These are phyloP conservation scores for Eciton burchellii DNA, from an alignment of 1,140 invertebrate genomes.

Conservation along the genomic window DNA sequence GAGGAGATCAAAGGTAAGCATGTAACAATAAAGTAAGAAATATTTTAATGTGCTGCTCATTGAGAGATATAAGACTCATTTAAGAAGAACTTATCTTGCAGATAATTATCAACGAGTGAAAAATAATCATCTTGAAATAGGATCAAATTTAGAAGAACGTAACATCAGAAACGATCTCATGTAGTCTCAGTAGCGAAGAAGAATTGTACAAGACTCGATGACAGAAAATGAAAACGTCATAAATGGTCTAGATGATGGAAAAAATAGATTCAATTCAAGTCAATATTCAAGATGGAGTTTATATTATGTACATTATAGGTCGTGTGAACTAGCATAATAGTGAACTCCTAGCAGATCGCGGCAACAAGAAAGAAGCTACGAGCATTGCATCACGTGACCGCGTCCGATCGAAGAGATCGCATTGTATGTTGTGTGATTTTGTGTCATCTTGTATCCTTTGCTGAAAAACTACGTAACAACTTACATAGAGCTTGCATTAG, in stretches of 20 bases:
- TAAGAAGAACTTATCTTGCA: slow-evolving; percentile 13
- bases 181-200: not conserved
- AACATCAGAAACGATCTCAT: slow-evolving; percentile 23
- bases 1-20: slow-evolving; percentile 41
- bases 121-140: not conserved
- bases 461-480: too few relatives aligned
- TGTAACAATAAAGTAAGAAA: too few relatives aligned
- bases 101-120: slow-evolving; percentile 1
- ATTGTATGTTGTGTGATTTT: too few relatives aligned
- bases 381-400: too few relatives aligned
- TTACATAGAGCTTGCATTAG: too few relatives aligned
- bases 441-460: too few relatives aligned
- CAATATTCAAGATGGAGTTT: slow-evolving; percentile 16
- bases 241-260: not conserved
- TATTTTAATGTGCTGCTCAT: too few relatives aligned
- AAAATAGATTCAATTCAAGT: not conserved
- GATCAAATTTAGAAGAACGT: slow-evolving; percentile 7
- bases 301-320: slow-evolving; percentile 30
- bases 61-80: not conserved
- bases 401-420: too few relatives aligned
- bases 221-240: slow-evolving; percentile 13
- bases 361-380: too few relatives aligned
- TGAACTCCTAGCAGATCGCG: too few relatives aligned
- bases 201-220: not conserved
- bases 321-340: too few relatives aligned